Conservation (phyloP, 2,797 vertebrate genomes). For the Astyanax mexicanus region DNA sequence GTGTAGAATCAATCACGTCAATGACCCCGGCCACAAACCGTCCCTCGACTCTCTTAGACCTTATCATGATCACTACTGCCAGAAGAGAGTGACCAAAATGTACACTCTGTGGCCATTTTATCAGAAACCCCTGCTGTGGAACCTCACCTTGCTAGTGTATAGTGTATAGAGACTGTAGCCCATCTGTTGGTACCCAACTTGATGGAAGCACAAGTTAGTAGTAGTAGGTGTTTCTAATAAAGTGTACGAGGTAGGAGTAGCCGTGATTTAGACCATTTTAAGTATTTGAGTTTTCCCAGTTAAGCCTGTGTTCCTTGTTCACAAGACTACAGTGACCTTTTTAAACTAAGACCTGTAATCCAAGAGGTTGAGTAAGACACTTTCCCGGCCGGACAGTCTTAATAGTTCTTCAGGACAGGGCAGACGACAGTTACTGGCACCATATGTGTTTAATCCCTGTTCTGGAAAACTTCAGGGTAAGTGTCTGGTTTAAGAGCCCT, state of each 20-base stretch:
- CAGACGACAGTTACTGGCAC: neutral
- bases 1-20: constrained; percentile 28
- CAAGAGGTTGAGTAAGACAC: neutral
- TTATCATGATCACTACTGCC: neutral
- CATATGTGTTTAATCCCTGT: constrained; percentile 5
- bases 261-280: too few species aligned
- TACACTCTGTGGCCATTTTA: too few species aligned
- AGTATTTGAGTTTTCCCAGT: neutral
- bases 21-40: neutral
- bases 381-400: neutral
- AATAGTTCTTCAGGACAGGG: neutral
- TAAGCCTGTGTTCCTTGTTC: neutral
- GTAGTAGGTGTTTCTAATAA: too few species aligned
- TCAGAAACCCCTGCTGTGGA: too few species aligned
- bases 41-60: neutral
- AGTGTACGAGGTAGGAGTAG: neutral
- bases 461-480: constrained; percentile 1
- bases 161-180: neutral
- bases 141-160: neutral
- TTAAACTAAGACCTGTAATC: neutral
- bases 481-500: neutral
- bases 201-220: too few species aligned
- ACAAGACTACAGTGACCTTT: neutral
- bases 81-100: constrained; percentile 25
- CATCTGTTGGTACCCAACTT: too few species aligned